These are phyloP conservation scores for Chlorops oryzae DNA, from an alignment of 1,140 invertebrate genomes.

Conservation along the genomic window DNA sequence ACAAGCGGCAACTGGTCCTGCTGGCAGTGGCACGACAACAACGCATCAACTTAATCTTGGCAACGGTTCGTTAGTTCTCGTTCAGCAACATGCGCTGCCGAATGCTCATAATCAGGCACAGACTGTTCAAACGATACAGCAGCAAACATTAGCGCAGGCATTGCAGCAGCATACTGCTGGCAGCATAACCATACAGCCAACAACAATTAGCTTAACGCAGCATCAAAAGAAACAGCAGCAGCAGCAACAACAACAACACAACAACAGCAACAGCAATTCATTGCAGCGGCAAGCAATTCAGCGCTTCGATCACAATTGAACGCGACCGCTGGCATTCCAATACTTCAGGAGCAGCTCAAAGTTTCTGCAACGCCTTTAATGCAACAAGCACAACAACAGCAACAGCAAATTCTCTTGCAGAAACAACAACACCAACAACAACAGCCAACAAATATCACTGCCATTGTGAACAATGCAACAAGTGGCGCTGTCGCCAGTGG, in stretches of 20 bases:
- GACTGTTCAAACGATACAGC: constrained; percentile 25
- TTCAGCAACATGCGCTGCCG: constrained; percentile 53
- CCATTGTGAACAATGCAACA: constrained; percentile 17
- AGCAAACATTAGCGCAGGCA: constrained; percentile 31
- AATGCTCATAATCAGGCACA: constrained; percentile 22
- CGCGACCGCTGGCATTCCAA: no score
- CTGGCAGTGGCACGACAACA: constrained; percentile 17
- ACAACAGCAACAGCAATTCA: constrained; percentile 9
- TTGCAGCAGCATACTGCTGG: constrained; percentile 35
- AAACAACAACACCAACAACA: constrained; percentile 15
- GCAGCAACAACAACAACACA: constrained; percentile 29
- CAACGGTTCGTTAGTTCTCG: constrained; percentile 52
- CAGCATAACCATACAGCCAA: constrained; percentile 42
- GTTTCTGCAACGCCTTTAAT: no score
- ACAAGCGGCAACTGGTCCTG: neutral
- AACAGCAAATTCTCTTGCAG: constrained; percentile 24
- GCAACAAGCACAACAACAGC: no score
- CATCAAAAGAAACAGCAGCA: constrained; percentile 28
- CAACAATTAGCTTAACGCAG: constrained; percentile 18
- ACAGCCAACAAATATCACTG: no score
- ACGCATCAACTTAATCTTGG: constrained; percentile 47
- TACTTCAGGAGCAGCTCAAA: no score
- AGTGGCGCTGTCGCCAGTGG: constrained; percentile 26
- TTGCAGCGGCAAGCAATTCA: no score
- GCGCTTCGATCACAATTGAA: no score